Evolutionary conservation across 2,113 vertebrate species (phyloP).

Genomic region (Mirounga angustirostris): DNA sequence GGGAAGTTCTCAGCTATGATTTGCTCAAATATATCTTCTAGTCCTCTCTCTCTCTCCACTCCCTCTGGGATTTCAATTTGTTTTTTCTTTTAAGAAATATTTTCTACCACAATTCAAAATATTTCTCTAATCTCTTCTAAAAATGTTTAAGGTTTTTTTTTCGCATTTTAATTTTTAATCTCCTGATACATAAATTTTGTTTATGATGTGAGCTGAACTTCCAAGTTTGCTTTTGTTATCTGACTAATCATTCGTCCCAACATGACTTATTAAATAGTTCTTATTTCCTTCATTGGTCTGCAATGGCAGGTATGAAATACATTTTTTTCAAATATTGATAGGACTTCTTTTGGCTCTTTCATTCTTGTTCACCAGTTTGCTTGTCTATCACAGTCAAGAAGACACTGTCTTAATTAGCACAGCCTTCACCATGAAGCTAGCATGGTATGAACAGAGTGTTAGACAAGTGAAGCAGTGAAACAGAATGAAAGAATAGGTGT

Average conservation of each 20-base stretch:
- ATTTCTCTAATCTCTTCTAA: not conserved
- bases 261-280: not conserved
- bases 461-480: not conserved
- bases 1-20: too few species aligned
- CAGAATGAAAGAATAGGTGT: not conserved
- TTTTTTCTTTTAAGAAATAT: not conserved
- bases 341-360: not conserved
- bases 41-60: too few species aligned
- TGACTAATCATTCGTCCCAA: not conserved
- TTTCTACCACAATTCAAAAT: not conserved
- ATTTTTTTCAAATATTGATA: not conserved
- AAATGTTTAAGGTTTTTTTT: not conserved
- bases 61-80: too few species aligned
- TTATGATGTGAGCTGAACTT: not conserved
- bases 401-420: not conserved
- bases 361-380: not conserved
- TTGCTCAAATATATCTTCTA: too few species aligned
- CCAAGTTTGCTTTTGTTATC: not conserved
- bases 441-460: not conserved
- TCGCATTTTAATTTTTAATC: not conserved
- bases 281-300: not conserved
- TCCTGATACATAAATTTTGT: not conserved
- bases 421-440: not conserved
- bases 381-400: not conserved
- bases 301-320: constrained; percentile 10